Percentiles rank a stretch among this genome's conserved stretches.
Evolutionary conservation across 2,888 invertebrate genomes (phyloP).

Genomic region (Rhimphoctona megacephalus): DNA sequence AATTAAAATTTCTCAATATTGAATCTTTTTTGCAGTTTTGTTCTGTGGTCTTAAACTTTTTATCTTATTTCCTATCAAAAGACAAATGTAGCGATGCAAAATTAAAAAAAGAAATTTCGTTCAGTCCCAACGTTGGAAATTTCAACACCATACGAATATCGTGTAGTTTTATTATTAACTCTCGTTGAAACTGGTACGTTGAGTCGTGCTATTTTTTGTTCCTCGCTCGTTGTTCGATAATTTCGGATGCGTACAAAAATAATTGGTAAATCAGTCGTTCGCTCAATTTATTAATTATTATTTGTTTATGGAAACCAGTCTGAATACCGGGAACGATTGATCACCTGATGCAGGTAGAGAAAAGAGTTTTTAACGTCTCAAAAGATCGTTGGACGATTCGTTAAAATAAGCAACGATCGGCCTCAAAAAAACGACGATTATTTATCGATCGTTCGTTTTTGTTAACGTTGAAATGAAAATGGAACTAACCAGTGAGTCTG

Average conservation of each 20-base stretch:
- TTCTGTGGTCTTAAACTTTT: background rate
- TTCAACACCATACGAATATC: background rate
- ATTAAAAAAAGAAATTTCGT: background rate
- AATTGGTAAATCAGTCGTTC: background rate
- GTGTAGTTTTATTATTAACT: background rate
- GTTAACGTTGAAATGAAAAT: conserved; percentile 16
- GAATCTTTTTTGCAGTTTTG: background rate
- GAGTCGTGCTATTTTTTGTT: conserved; percentile 11
- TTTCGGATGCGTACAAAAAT: background rate
- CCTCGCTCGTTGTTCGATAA: background rate
- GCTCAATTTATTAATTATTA: background rate
- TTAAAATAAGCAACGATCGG: background rate
- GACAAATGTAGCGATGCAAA: background rate
- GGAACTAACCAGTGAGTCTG: conserved; percentile 10
- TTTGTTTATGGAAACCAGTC: background rate
- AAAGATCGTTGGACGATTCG: background rate
- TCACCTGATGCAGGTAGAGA: conserved; percentile 10
- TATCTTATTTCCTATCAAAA: background rate
- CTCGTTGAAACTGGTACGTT: background rate
- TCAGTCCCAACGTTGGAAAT: background rate
- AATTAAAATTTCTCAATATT: background rate
- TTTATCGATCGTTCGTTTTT: background rate
- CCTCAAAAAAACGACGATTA: background rate
- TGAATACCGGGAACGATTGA: background rate
- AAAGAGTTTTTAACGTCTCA: background rate